These are phyloP conservation scores for Pelvicachromis taeniatus DNA, from an alignment of 2,113 vertebrate species.

Conservation along the genomic window DNA sequence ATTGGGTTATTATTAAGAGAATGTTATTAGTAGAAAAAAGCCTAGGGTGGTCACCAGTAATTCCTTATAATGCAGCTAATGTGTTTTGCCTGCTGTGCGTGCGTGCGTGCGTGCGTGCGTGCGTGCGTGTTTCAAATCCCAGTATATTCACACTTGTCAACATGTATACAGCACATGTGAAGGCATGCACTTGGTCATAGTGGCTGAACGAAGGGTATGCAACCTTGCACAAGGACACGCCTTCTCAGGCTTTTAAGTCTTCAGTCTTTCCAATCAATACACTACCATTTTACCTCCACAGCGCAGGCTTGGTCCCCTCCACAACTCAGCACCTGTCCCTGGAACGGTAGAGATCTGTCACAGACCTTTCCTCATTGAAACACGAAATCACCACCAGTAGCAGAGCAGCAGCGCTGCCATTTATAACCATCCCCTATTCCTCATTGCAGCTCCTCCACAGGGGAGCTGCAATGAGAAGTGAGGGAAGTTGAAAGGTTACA, in stretches of 20 bases:
- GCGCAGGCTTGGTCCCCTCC: not conserved
- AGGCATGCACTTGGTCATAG: not conserved
- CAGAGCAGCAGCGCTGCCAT: constrained; percentile 26
- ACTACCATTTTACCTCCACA: constrained; percentile 36
- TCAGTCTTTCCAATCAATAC: constrained; percentile 41
- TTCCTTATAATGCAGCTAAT: not conserved
- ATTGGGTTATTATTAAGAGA: constrained; percentile 21
- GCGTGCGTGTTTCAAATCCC: not conserved
- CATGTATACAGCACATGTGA: not conserved
- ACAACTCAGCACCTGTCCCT: constrained; percentile 36
- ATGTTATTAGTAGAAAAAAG: constrained; percentile 33
- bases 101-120: too few relatives aligned
- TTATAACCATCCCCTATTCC: constrained; percentile 29
- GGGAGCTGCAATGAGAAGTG: constrained; percentile 4
- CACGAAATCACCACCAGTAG: constrained; percentile 27
- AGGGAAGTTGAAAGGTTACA: constrained; percentile 55
- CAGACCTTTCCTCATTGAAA: constrained; percentile 28
- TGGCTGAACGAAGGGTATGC: not conserved
- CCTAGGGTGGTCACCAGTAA: not conserved
- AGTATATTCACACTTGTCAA: not conserved
- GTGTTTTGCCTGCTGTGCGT: not conserved
- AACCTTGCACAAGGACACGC: constrained; percentile 40
- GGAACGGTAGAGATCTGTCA: constrained; percentile 28
- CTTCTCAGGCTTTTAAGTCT: constrained; percentile 1
- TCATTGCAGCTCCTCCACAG: not conserved